Conservation (phyloP, 2,797 vertebrate species). For the Dromococcyx pavoninus region DNA sequence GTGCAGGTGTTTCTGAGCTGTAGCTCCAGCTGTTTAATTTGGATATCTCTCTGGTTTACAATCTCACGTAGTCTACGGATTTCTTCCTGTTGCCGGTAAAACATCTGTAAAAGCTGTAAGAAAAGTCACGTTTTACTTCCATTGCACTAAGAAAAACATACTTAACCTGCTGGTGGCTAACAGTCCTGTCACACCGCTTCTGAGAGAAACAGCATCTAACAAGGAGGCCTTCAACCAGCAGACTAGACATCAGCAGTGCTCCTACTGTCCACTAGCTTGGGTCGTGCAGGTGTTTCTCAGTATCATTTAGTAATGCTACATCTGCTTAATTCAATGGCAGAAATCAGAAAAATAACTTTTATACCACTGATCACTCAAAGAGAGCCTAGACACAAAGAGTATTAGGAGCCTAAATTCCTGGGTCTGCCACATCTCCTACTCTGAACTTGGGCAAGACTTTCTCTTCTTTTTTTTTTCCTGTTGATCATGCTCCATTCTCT, state of each 20-base stretch:
- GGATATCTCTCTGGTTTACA: constrained; percentile 86
- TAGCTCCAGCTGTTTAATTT: constrained; percentile 89
- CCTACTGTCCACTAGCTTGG: background rate
- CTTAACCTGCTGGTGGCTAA: background rate
- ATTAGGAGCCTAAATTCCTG: background rate
- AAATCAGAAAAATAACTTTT: background rate
- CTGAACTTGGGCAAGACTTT: background rate
- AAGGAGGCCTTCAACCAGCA: background rate
- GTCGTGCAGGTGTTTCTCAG: background rate
- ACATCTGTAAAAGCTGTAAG: constrained; percentile 88
- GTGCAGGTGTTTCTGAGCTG: constrained; percentile 87
- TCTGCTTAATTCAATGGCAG: background rate
- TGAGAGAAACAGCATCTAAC: background rate
- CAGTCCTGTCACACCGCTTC: background rate
- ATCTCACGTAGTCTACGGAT: constrained; percentile 87
- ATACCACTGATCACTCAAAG: background rate
- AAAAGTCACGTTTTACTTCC: background rate
- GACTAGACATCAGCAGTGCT: background rate
- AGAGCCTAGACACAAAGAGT: background rate
- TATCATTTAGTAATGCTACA: background rate
- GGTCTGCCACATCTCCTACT: background rate
- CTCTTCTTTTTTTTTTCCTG: background rate
- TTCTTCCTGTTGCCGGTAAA: constrained; percentile 93
- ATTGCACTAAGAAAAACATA: background rate
- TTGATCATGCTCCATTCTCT: background rate